These are phyloP conservation scores for Chaenogobius annularis DNA, from an alignment of 2,113 vertebrate genomes.

Conservation along the genomic window DNA sequence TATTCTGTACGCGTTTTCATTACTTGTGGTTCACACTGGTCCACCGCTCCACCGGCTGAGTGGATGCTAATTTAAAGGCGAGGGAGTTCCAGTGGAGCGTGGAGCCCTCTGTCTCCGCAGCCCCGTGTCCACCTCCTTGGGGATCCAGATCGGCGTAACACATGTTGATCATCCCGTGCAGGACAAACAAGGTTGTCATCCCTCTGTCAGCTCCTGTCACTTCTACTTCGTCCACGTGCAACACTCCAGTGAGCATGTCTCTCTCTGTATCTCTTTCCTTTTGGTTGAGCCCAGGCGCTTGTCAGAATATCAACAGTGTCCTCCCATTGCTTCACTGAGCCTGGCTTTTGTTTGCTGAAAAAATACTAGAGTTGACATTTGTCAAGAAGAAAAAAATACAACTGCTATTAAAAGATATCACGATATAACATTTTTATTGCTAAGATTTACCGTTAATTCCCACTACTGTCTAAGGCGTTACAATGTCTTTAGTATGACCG, in stretches of 20 bases:
- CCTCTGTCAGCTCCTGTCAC: constrained; percentile 73
- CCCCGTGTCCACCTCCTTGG: constrained; percentile 55
- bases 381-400: constrained; percentile 24
- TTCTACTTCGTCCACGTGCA: constrained; percentile 67
- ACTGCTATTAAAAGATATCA: background rate
- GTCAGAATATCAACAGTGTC: constrained; percentile 56
- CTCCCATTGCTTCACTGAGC: constrained; percentile 47
- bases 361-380: constrained; percentile 25
- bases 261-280: constrained; percentile 51
- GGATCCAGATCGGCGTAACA: constrained; percentile 61
- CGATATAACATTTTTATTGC: no score
- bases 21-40: constrained; percentile 53
- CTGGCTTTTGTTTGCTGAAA: constrained; percentile 31
- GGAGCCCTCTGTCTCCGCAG: constrained; percentile 54
- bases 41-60: constrained; percentile 50
- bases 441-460: no score
- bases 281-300: constrained; percentile 59
- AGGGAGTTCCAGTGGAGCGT: constrained; percentile 58
- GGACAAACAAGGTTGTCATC: constrained; percentile 78
- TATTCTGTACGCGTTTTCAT: constrained; percentile 58
- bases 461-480: no score
- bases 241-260: constrained; percentile 65
- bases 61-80: constrained; percentile 68
- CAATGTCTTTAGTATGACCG: no score
- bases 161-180: constrained; percentile 74